phyloP scores from a whole-genome alignment of 2,888 invertebrate species.

The Cactoblastis cactorum region DNA sequence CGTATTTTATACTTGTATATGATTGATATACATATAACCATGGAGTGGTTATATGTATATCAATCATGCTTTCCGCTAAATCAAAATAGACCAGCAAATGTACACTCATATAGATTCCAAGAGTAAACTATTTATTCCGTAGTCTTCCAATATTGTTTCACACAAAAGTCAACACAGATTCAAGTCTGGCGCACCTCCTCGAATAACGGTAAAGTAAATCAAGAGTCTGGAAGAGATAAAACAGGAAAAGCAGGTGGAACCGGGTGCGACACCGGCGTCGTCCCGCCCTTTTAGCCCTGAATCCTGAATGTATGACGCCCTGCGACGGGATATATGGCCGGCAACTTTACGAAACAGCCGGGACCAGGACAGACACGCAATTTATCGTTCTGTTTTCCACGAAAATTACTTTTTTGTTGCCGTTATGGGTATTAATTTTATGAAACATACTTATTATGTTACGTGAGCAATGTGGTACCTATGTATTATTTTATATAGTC shows the following conservation, averaged over 20 bases:
- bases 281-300: constrained; percentile 26
- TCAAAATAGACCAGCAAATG: no score
- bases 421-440: neutral
- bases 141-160: neutral
- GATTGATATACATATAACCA: no score
- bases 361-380: constrained; percentile 36
- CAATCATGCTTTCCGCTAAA: no score
- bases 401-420: constrained; percentile 29
- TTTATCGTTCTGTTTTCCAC: constrained; percentile 46
- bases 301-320: constrained; percentile 39
- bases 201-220: constrained; percentile 23
- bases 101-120: no score
- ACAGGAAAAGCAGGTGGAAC: constrained; percentile 35
- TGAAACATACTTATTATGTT: neutral
- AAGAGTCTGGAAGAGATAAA: constrained; percentile 31
- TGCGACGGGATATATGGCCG: constrained; percentile 38
- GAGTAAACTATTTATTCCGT: no score
- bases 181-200: constrained; percentile 1
- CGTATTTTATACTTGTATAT: no score
- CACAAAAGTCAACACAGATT: neutral
- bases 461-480: neutral
- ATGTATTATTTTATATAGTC: no score
- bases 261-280: constrained; percentile 38
- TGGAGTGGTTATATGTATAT: no score
- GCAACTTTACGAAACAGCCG: constrained; percentile 42